These are phyloP conservation scores for Babylonia areolata DNA, from an alignment of 1,140 invertebrate species.

Conservation along the genomic window DNA sequence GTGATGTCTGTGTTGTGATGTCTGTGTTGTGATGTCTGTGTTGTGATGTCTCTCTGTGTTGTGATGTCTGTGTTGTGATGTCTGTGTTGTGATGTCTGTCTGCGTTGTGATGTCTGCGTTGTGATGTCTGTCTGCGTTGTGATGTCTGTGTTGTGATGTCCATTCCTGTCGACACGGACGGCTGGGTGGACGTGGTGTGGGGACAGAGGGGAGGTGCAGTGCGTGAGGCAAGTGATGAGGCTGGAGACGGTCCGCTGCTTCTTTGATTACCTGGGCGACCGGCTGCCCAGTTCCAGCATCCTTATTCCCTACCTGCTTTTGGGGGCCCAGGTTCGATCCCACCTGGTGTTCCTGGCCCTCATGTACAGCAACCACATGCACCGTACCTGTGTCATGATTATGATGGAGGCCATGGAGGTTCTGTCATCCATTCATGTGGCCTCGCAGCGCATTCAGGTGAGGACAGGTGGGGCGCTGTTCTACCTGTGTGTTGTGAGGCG, in stretches of 20 bases:
- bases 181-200: too few relatives aligned
- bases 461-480: too few relatives aligned
- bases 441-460: slow-evolving; percentile 14
- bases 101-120: too few relatives aligned
- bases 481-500: too few relatives aligned
- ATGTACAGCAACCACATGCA: slow-evolving; percentile 26
- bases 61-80: too few relatives aligned
- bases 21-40: too few relatives aligned
- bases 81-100: too few relatives aligned
- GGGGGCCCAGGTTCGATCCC: neutral
- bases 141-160: too few relatives aligned
- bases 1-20: too few relatives aligned
- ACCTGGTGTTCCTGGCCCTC: slow-evolving; percentile 19
- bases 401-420: slow-evolving; percentile 27
- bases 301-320: slow-evolving; percentile 32
- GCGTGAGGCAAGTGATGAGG: neutral
- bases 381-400: slow-evolving; percentile 12
- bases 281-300: neutral
- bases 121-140: too few relatives aligned
- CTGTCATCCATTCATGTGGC: neutral
- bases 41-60: too few relatives aligned
- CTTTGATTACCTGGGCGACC: slow-evolving; percentile 22
- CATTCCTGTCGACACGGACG: too few relatives aligned
- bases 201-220: slow-evolving; percentile 22
- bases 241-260: slow-evolving; percentile 4